Evolutionary conservation across 2,888 invertebrate genomes (phyloP).

Genomic region (Drosophila crucigera): DNA sequence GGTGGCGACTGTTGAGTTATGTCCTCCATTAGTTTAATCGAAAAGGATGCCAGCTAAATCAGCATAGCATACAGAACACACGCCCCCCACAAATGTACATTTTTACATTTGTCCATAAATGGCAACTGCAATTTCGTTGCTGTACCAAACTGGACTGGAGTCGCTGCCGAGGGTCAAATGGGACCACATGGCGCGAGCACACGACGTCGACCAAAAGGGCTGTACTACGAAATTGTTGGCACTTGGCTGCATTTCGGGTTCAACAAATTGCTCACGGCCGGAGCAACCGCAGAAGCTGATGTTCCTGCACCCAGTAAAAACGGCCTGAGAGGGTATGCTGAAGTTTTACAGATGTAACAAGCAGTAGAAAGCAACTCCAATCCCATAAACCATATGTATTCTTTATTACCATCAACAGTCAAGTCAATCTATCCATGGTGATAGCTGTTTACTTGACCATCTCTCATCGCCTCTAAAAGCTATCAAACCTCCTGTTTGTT

Average conservation of each 20-base stretch:
- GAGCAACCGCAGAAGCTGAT: conserved; percentile 23
- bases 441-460: background rate
- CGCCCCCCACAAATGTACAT: conserved; percentile 11
- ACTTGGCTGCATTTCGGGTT: conserved; percentile 55
- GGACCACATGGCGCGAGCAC: conserved; percentile 30
- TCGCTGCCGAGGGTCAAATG: conserved; percentile 26
- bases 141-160: conserved; percentile 18
- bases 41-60: conserved; percentile 47
- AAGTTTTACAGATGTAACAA: background rate
- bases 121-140: conserved; percentile 43
- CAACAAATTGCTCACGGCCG: conserved; percentile 55
- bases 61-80: conserved; percentile 9
- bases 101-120: conserved; percentile 43
- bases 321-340: background rate
- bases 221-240: conserved; percentile 49
- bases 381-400: background rate
- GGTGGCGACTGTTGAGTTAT: conserved; percentile 54
- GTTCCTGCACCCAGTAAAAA: conserved; percentile 2
- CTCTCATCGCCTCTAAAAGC: background rate
- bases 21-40: conserved; percentile 68
- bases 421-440: background rate
- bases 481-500: background rate
- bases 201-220: conserved; percentile 39
- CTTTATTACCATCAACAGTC: background rate
- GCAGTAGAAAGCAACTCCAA: background rate